phyloP scores from a whole-genome alignment of 2,113 vertebrate species.

The Hirundichthys speculiger region DNA sequence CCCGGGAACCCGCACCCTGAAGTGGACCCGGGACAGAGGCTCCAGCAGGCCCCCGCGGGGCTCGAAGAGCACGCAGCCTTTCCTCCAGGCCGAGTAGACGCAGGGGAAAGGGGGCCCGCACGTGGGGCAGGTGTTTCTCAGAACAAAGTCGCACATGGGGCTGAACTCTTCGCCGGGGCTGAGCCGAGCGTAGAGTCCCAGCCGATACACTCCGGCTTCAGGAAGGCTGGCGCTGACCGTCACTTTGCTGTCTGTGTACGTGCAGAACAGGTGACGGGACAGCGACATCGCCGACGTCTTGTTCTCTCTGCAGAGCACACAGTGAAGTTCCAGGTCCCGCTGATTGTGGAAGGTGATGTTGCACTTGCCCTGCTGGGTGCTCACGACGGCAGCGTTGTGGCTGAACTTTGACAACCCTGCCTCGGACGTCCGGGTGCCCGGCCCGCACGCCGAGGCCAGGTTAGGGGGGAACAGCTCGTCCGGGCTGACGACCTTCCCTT shows the following conservation, averaged over 20 bases:
- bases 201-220: slow-evolving; percentile 68
- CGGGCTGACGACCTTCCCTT: slow-evolving; percentile 40
- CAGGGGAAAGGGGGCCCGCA: slow-evolving; percentile 78
- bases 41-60: slow-evolving; percentile 80
- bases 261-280: slow-evolving; percentile 78
- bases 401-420: slow-evolving; percentile 79
- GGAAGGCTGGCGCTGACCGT: slow-evolving; percentile 75
- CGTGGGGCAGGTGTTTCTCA: slow-evolving; percentile 70
- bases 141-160: slow-evolving; percentile 82
- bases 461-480: slow-evolving; percentile 78
- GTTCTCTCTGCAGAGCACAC: slow-evolving; percentile 59
- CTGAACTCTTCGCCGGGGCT: slow-evolving; percentile 67
- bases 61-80: slow-evolving; percentile 83
- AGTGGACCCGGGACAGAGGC: slow-evolving; percentile 75
- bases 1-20: slow-evolving; percentile 82
- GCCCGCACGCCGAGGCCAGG: slow-evolving; percentile 77
- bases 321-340: slow-evolving; percentile 46
- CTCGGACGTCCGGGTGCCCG: slow-evolving; percentile 73
- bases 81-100: slow-evolving; percentile 78
- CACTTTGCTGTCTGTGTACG: slow-evolving; percentile 80
- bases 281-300: slow-evolving; percentile 52
- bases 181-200: slow-evolving; percentile 77
- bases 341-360: slow-evolving; percentile 81
- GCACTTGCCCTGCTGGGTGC: slow-evolving; percentile 80
- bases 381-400: slow-evolving; percentile 75